Evolutionary conservation across 1,140 invertebrate species (phyloP).

Genomic region (Melanaphis sacchari): DNA sequence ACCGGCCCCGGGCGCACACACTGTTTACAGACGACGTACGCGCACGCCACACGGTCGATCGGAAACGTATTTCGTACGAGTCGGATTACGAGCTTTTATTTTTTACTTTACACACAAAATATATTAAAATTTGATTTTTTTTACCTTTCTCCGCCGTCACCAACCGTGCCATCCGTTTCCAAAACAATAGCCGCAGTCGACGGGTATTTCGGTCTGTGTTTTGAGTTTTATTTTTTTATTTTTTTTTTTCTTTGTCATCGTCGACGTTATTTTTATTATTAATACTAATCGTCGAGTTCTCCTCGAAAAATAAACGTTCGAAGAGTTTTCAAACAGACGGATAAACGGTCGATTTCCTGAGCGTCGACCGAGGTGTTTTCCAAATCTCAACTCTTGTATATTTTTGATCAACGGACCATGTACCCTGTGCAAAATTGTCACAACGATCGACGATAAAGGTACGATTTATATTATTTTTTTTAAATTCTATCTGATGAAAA

Average conservation of each 20-base stretch:
- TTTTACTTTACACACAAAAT: not conserved
- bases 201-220: not conserved
- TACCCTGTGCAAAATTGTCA: not conserved
- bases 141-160: not conserved
- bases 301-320: not conserved
- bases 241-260: too few species aligned
- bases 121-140: not conserved
- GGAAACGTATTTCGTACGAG: not conserved
- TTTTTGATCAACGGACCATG: slow-evolving; percentile 30
- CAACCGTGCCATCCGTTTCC: not conserved
- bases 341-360: not conserved
- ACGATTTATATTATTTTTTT: not conserved
- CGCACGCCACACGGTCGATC: slow-evolving; percentile 34
- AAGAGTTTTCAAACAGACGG: not conserved
- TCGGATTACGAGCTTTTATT: slow-evolving; percentile 12
- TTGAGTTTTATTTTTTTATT: not conserved
- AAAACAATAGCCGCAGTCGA: not conserved
- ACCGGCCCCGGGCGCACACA: slow-evolving; percentile 20
- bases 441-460: slow-evolving; percentile 53
- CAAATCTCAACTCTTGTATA: not conserved
- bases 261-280: not conserved
- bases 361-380: not conserved
- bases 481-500: too few species aligned
- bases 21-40: slow-evolving; percentile 30
- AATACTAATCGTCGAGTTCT: not conserved